These are phyloP conservation scores for Spongilla lacustris DNA, from an alignment of 37 sponge, comb jelly and placozoan species.

Conservation along the genomic window DNA sequence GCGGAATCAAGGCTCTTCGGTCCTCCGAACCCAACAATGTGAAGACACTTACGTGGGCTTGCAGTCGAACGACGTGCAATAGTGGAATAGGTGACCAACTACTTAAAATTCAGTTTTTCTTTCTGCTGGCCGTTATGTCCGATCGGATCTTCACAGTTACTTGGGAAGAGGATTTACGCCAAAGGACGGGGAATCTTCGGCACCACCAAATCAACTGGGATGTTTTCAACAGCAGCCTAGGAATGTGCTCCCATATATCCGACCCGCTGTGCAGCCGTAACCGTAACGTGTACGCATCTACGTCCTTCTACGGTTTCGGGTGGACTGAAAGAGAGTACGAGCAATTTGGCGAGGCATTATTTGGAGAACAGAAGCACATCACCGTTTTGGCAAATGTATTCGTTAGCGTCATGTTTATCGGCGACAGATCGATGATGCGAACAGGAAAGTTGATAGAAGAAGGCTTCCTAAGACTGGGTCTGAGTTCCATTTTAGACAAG, in stretches of 20 bases:
- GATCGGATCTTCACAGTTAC: conserved; percentile 20
- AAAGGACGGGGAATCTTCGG: not conserved
- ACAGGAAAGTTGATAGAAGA: too few species aligned
- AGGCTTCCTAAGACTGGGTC: too few species aligned
- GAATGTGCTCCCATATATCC: not conserved
- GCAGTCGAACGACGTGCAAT: conserved; percentile 1
- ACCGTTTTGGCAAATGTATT: too few species aligned
- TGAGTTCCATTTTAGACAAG: too few species aligned
- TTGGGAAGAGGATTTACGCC: conserved; percentile 9
- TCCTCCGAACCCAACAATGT: not conserved
- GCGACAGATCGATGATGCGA: too few species aligned
- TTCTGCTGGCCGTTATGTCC: conserved; percentile 30
- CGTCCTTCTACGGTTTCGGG: too few species aligned
- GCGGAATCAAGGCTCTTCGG: not conserved
- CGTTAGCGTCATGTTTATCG: too few species aligned
- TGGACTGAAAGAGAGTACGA: too few species aligned
- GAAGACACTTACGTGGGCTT: conserved; percentile 38
- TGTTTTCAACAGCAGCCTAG: not conserved
- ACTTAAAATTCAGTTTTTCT: not conserved
- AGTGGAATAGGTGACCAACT: conserved; percentile 44
- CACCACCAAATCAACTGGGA: conserved; percentile 34
- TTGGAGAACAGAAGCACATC: too few species aligned
- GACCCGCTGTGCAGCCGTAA: too few species aligned
- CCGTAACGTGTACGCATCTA: too few species aligned
- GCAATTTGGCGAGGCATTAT: too few species aligned